phyloP scores from a whole-genome alignment of 2,888 invertebrate species.

The Lepidonotus clava region DNA sequence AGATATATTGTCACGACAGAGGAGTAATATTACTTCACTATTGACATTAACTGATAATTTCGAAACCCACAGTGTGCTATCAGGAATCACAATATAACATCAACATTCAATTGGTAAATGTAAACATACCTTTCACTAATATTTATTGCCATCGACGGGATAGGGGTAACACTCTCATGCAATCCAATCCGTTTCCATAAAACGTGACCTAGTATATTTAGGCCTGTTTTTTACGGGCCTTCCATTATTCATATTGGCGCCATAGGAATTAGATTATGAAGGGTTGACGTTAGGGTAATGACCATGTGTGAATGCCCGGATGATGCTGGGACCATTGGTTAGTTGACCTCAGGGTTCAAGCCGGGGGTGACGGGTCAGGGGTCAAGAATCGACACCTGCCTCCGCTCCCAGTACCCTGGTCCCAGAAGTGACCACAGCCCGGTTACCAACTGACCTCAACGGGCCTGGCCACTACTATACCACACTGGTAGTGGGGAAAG shows the following conservation, averaged over 20 bases:
- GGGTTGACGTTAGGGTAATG: neutral
- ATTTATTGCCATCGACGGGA: too few species aligned
- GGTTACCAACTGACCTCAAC: neutral
- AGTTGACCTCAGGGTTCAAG: slow-evolving; percentile 34
- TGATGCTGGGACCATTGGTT: neutral
- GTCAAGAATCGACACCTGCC: slow-evolving; percentile 47
- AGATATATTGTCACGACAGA: neutral
- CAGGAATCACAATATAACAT: too few species aligned
- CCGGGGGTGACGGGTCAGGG: slow-evolving; percentile 4
- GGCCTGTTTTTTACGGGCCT: neutral
- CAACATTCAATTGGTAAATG: too few species aligned
- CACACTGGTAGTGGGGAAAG: too few species aligned
- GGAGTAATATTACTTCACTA: neutral
- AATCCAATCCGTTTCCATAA: too few species aligned
- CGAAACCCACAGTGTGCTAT: too few species aligned
- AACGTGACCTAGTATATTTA: neutral
- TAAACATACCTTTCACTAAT: too few species aligned
- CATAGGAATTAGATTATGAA: neutral
- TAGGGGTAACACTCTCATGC: too few species aligned
- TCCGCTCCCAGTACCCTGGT: neutral
- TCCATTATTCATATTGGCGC: neutral
- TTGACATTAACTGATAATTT: neutral
- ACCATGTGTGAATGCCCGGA: neutral
- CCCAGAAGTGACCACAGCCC: too few species aligned
- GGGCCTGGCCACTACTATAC: too few species aligned